Evolutionary conservation across 2,797 vertebrate species (phyloP), one percentile per base, ranked within the genome.

Genomic region (Syncerus caffer): DNA sequence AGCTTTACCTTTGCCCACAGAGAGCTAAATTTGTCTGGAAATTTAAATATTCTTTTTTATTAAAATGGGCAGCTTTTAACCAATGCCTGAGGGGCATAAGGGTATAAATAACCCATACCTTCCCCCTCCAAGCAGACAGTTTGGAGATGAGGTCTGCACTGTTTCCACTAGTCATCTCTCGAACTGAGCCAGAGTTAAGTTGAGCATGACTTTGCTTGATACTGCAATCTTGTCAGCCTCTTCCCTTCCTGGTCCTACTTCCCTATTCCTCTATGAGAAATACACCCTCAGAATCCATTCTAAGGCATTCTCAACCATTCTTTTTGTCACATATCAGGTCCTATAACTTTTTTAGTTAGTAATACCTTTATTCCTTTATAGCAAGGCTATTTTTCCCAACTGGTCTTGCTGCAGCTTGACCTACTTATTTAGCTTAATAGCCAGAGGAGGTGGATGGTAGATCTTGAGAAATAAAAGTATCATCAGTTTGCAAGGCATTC

Each of bases 31-130:
- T 90, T 96, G 53, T 7, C 42, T 96, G 38, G 21, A 93, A 82
- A 90, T 92, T 88, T 95, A 53, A 17, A 79, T 45, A 86, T 91
- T 90, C 57, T 34, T 89, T 93, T 71, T 85, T 51, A 64, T 76
- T 87, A 64, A 94, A 51, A 87, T 74, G 34, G 62, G 12, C 10
- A 83, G 3, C 19, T 84, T 93, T 96, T 89, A 89, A 85, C n/a
- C n/a, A 87, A 42, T 47, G 85, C 67, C 50, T 55, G 19, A 93
- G 80, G 25, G 47, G 3, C 34, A 57, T 14, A 84, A 9, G 23
- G 34, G 2, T 86, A 85, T 86, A 50, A 95, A 80, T 89, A 74
- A 86, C 50, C 79, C 45, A 71, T n/a, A 60, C 0, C 23, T 89
- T 82, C 71, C 45, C 13, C 31, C n/a, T 84, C 15, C 67, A 53